Percentiles rank a stretch among this genome's conserved stretches.
These are phyloP conservation scores for Ceraclea dissimilis DNA, from an alignment of 2,888 invertebrate species.

Conservation along the genomic window DNA sequence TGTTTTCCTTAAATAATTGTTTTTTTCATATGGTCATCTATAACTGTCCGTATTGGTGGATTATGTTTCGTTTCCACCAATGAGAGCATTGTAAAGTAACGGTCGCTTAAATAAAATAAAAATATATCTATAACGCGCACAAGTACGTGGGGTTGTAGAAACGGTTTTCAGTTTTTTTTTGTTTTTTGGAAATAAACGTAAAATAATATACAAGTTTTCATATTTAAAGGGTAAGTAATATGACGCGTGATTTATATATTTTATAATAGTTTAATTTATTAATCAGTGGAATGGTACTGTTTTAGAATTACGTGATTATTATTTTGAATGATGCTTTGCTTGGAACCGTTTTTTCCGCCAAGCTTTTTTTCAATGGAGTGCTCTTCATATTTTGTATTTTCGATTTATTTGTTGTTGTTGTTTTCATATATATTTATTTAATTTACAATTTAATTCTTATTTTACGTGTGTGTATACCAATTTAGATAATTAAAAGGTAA, in stretches of 20 bases:
- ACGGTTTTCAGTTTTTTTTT: conserved; percentile 13
- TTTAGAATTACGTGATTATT: not conserved
- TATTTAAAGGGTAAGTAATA: conserved; percentile 13
- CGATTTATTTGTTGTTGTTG: not conserved
- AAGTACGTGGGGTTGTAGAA: conserved; percentile 11
- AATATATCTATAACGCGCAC: conserved; percentile 7
- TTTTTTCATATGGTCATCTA: not conserved
- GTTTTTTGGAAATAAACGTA: not conserved
- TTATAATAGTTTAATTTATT: not conserved
- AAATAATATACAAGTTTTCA: not conserved
- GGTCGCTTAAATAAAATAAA: conserved; percentile 8
- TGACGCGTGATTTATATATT: not conserved
- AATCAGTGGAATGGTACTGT: not conserved
- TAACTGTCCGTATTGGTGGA: not conserved
- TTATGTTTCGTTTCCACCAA: conserved; percentile 2
- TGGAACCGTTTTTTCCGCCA: conserved; percentile 8
- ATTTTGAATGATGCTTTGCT: conserved; percentile 4
- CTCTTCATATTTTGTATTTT: too few relatives aligned
- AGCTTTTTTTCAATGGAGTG: not conserved
- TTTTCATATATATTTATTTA: not conserved
- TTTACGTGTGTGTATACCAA: too few relatives aligned
- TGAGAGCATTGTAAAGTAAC: conserved; percentile 9
- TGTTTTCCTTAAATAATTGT: not conserved
- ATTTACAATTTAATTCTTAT: not conserved
- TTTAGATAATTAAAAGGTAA: too few relatives aligned